Evolutionary conservation across 2,888 invertebrate genomes (phyloP).

Genomic region (Bhutanitis thaidina): DNA sequence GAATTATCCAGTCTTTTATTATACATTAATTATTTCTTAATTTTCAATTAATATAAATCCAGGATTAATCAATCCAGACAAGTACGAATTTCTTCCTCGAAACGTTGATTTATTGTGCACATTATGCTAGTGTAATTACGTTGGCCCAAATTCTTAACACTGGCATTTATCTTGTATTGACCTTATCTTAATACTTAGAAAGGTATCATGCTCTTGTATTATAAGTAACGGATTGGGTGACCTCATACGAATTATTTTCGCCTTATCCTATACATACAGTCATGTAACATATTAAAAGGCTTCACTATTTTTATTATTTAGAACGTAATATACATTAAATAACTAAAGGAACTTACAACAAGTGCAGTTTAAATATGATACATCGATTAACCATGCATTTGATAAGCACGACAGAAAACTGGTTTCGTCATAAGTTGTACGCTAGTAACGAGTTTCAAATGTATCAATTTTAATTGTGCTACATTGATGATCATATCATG

Average conservation of each 20-base stretch:
- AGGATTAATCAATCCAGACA: too few relatives aligned
- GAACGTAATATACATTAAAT: too few relatives aligned
- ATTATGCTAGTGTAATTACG: constrained; percentile 11
- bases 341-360: too few relatives aligned
- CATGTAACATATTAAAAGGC: not conserved
- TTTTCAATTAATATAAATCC: too few relatives aligned
- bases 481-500: too few relatives aligned
- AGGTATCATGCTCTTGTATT: constrained; percentile 29
- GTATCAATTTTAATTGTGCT: not conserved
- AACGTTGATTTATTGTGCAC: constrained; percentile 10
- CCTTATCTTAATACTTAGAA: constrained; percentile 32
- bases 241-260: constrained; percentile 28
- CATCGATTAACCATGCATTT: not conserved
- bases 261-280: constrained; percentile 13
- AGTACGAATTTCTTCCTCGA: not conserved
- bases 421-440: not conserved
- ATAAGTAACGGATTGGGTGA: constrained; percentile 26
- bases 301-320: constrained; percentile 6
- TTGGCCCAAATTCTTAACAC: constrained; percentile 27
- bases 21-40: too few relatives aligned
- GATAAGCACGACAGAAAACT: not conserved
- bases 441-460: not conserved
- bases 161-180: constrained; percentile 28
- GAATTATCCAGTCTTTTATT: too few relatives aligned
- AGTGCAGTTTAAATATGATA: not conserved